Percentiles rank a stretch among this genome's conserved stretches.
Conservation (phyloP, 2,888 invertebrate genomes). For the Drosophila aldrichi region DNA sequence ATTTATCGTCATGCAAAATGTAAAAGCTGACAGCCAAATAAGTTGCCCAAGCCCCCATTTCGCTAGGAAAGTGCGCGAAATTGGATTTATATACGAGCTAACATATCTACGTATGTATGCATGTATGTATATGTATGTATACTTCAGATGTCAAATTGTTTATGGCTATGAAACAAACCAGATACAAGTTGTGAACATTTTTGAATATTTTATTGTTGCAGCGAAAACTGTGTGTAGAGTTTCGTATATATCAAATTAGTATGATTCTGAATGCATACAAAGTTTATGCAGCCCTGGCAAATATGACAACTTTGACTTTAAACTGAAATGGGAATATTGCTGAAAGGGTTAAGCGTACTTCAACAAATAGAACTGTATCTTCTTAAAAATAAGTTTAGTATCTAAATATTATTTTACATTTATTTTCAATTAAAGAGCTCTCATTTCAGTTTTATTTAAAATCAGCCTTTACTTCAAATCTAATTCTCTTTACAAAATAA, state of each 20-base stretch:
- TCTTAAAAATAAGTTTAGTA: too few species aligned
- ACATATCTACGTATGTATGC: not conserved
- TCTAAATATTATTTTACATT: too few species aligned
- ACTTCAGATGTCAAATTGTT: constrained; percentile 6
- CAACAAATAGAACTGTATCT: too few species aligned
- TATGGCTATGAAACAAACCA: constrained; percentile 11
- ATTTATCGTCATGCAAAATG: constrained; percentile 56
- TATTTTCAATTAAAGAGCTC: too few species aligned
- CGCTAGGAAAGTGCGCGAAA: constrained; percentile 20
- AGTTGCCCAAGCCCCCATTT: constrained; percentile 31
- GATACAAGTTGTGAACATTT: not conserved
- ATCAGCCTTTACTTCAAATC: too few species aligned
- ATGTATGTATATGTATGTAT: not conserved
- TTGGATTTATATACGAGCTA: constrained; percentile 8
- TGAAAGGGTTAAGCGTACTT: too few species aligned
- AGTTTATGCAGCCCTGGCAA: not conserved
- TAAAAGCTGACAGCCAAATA: constrained; percentile 39
- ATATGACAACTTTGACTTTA: too few species aligned
- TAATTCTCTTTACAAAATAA: too few species aligned
- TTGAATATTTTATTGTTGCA: not conserved
- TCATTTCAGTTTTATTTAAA: too few species aligned
- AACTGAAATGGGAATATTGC: too few species aligned
- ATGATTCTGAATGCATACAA: too few species aligned
- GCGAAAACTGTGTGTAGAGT: not conserved
- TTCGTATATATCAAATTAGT: not conserved